Evolutionary conservation across 2,888 invertebrate species (phyloP), one percentile per base, ranked within the genome.

Genomic region (Trimorus sp.): DNA sequence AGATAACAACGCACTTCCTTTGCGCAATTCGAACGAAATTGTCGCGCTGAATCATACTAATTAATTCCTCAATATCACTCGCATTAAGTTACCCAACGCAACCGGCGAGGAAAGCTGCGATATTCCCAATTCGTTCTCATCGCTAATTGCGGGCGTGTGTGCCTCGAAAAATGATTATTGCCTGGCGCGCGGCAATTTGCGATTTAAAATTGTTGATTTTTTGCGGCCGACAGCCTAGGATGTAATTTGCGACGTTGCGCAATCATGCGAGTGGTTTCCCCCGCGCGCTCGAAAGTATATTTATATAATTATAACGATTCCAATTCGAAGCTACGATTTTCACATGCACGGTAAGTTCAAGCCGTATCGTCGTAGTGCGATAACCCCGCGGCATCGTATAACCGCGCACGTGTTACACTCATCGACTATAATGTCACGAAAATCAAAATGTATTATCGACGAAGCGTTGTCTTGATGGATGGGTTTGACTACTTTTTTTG

Each of bases 281-380:
- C 45, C 49, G 37, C 54, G 45, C 60, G 53, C 68, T 75, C 54
- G 68, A 75, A 75, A 69, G 69, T 56, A 69, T 63, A 77, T 69
- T 77, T 69, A 70, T 70, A 77, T 70, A 77, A 70, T 77, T 69
- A 69, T 66, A 76, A 76, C 76, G 76, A 76, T 76, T 76, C 48
- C 62, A 60, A 76, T 68, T 51, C 51, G 63, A 56, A 75, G 49
- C 48, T 77, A 77, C 49, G 66, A 78, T 78, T 78, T 78, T 78
- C 59, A 53, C 71, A 60, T 71, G 66, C 70, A 65, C 71, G n/a
- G 66, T 71, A 78, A 78, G 78, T 78, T 78, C 71, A 78, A 70
- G 71, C 59, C 42, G 66, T 78, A 70, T 78, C 71, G 59, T 60
- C 71, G 59, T 7, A 51, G 70, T 70, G 65, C 71, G 78, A 71